A percentile compares a stretch with the other conserved stretches of the same genome.
phyloP scores from a whole-genome alignment of 2,113 vertebrate species.

The Lipophrys pholis region DNA sequence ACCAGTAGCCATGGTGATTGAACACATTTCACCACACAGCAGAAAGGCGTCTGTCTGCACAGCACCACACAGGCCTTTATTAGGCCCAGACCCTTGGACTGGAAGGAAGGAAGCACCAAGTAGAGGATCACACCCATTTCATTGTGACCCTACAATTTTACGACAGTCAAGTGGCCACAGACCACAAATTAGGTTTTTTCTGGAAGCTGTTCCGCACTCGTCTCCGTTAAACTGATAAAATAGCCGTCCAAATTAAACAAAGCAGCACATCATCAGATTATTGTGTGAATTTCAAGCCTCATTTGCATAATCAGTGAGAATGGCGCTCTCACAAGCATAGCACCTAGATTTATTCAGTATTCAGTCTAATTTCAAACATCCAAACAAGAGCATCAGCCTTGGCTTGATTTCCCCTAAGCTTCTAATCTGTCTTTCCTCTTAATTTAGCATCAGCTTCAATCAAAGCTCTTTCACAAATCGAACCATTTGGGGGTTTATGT shows the following conservation, averaged over 20 bases:
- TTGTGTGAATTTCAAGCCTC: conserved; percentile 54
- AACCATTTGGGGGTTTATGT: conserved; percentile 61
- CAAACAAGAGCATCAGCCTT: conserved; percentile 73
- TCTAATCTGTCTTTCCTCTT: conserved; percentile 75
- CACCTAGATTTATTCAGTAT: conserved; percentile 63
- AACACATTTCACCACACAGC: conserved; percentile 73
- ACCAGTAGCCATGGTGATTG: conserved; percentile 76
- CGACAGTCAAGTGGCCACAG: conserved; percentile 46
- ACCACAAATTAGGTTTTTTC: conserved; percentile 42
- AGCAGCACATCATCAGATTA: conserved; percentile 69
- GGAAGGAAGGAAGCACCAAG: conserved; percentile 59
- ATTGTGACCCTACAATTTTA: conserved; percentile 66
- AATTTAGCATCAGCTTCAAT: conserved; percentile 71
- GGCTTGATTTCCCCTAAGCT: conserved; percentile 73
- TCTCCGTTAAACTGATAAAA: conserved; percentile 52
- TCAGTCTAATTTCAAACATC: conserved; percentile 75
- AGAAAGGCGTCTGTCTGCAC: conserved; percentile 55
- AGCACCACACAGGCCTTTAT: conserved; percentile 57
- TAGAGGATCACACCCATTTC: conserved; percentile 53
- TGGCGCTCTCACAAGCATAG: conserved; percentile 66
- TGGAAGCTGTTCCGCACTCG: conserved; percentile 23
- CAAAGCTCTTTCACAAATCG: conserved; percentile 70
- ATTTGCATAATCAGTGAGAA: conserved; percentile 72
- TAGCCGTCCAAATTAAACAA: conserved; percentile 52
- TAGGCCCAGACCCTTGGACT: conserved; percentile 46